Base-by-base conservation (phyloP, 2,888 invertebrate genomes). In the Octonoba sinensis region DNA sequence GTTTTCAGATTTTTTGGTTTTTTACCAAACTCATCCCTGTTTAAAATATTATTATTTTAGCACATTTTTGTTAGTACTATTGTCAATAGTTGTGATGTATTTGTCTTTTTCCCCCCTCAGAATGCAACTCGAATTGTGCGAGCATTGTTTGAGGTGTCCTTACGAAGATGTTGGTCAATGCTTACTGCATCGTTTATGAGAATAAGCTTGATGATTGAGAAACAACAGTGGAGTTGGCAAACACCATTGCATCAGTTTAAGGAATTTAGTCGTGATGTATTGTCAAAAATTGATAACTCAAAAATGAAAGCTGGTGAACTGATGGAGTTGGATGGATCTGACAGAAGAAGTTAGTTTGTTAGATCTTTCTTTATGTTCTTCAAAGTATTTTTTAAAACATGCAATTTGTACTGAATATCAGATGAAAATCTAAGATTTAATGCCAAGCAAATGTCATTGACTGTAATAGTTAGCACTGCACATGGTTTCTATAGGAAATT, bases 131-230 rank as follows among this genome's bases (percentile, higher is more conserved):
- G 99, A 73, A 96, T 99, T 86, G 92, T 94, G 11, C 91, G 99
- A 56, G 97, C 97, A 0, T 89, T 99, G 49, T 99, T 99, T 89
- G 98, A 99, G 87, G 95, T 99, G 84, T 95, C 95, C 0, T 89
- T 98, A 8, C 92, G 95, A 44, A 94, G 94, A 86, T 96, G 96
- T 87, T 96, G 96, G 91, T 94, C 99, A 0, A 91, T 95, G 84
- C 92, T 98, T 91, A 93, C 99, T 0, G 93, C 93, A 0, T 90
- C 96, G 8, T 93, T 98, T 85, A 91, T 99, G 0, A 92, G 91
- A 85, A 91, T 99, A 87, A 93, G 96, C 47, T 96, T 97, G 90
- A 96, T 96, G 93, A 91, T 99, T 84, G 98, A 99, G 87, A 92
- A 93, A 3, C 94, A 95, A 87, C 92, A 94, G 85, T 99, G 99